Conservation (phyloP, 1,140 invertebrate species). For the Atopsyche davidsoni region DNA sequence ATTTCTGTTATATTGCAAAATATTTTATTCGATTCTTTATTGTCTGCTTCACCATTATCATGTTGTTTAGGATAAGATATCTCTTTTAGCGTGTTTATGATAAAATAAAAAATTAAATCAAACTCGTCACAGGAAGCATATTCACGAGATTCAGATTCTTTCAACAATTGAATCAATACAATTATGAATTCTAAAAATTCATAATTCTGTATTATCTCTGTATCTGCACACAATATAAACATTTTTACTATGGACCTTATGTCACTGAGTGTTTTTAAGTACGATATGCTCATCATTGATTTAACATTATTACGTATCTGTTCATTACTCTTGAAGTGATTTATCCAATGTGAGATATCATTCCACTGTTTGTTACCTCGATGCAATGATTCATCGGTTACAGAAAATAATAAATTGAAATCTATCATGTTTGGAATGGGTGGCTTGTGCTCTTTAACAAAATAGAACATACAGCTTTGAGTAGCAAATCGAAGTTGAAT, state of each 20-base stretch:
- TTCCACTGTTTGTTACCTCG: slow-evolving; percentile 11
- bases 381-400: slow-evolving; percentile 1
- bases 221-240: slow-evolving; percentile 14
- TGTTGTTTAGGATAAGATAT: too few species aligned
- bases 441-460: slow-evolving; percentile 3
- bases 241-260: too few species aligned
- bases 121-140: slow-evolving; percentile 19
- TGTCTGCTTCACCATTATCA: neutral
- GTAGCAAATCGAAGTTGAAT: slow-evolving; percentile 13
- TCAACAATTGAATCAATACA: slow-evolving; percentile 4
- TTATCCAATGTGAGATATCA: too few species aligned
- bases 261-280: too few species aligned
- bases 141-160: slow-evolving; percentile 19
- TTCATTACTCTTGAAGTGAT: too few species aligned
- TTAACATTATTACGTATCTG: too few species aligned
- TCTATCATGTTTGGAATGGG: neutral
- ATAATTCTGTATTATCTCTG: slow-evolving; percentile 5
- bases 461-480: slow-evolving; percentile 20
- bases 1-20: neutral
- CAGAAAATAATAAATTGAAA: slow-evolving; percentile 4
- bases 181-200: slow-evolving; percentile 9
- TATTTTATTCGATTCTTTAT: neutral
- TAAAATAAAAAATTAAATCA: slow-evolving; percentile 18
- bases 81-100: slow-evolving; percentile 7
- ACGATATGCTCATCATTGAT: too few species aligned